Conservation (phyloP, 2,113 vertebrate genomes). For the Nesoenas mayeri region DNA sequence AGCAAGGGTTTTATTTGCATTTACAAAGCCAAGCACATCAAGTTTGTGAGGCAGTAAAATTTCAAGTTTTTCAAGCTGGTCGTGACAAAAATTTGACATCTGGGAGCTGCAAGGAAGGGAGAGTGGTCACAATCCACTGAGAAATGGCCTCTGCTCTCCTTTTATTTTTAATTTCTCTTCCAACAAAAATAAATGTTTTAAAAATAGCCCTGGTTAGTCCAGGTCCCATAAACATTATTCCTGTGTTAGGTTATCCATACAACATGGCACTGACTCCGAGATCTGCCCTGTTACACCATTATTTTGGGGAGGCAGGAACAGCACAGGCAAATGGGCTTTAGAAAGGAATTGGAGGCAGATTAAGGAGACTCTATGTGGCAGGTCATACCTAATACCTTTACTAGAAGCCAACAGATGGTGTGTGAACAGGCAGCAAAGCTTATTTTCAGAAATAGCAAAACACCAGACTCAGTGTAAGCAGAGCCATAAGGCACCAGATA, state of each 20-base stretch:
- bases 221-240: not conserved
- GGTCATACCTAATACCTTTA: slow-evolving; percentile 18
- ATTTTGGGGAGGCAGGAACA: not conserved
- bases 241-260: not conserved
- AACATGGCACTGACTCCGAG: not conserved
- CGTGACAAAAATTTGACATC: not conserved
- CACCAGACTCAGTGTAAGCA: slow-evolving; percentile 20
- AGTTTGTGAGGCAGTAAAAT: not conserved
- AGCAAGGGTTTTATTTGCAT: not conserved
- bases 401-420: slow-evolving; percentile 19
- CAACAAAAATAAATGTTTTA: not conserved
- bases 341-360: not conserved
- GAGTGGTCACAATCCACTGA: not conserved
- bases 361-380: not conserved
- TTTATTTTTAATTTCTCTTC: not conserved
- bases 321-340: not conserved
- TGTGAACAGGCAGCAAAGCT: slow-evolving; percentile 16
- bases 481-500: slow-evolving; percentile 3
- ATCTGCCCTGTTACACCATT: not conserved
- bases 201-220: not conserved
- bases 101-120: not conserved
- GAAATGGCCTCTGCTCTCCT: not conserved
- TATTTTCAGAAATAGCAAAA: slow-evolving; percentile 45
- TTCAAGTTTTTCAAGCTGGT: not conserved
- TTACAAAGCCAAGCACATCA: not conserved